Evolutionary conservation across 2,888 invertebrate species (phyloP).

Genomic region (Andricus curvator): DNA sequence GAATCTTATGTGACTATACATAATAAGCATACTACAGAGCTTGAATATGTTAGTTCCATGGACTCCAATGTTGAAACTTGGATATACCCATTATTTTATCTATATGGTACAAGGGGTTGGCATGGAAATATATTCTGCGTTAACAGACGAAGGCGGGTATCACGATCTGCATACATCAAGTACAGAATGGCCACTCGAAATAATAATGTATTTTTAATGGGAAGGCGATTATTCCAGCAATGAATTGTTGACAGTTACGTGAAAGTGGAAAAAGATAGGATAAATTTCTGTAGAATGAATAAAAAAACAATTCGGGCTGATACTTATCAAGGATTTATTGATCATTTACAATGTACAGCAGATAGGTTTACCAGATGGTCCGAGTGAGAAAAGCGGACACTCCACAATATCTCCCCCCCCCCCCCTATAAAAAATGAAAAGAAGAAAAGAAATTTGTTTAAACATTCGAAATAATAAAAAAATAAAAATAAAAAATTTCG

Average conservation of each 20-base stretch:
- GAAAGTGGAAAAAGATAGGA: conserved; percentile 50
- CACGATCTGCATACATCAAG: conserved; percentile 19
- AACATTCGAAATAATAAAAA: too few relatives aligned
- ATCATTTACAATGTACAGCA: conserved; percentile 45
- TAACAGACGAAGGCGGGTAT: background rate
- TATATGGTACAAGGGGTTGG: conserved; percentile 47
- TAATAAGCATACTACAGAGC: conserved; percentile 48
- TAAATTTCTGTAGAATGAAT: conserved; percentile 44
- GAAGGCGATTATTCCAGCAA: conserved; percentile 45
- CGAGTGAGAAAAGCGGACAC: too few relatives aligned
- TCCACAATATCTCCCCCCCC: too few relatives aligned
- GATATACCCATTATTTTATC: too few relatives aligned
- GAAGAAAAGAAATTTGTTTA: too few relatives aligned
- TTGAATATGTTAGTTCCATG: conserved; percentile 32
- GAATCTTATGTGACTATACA: conserved; percentile 55
- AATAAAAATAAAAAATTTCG: too few relatives aligned
- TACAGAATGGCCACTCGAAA: conserved; percentile 31
- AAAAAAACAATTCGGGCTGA: conserved; percentile 48
- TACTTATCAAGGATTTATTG: conserved; percentile 48
- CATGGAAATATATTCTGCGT: background rate
- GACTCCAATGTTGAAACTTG: too few relatives aligned
- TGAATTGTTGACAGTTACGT: conserved; percentile 46
- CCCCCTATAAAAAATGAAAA: too few relatives aligned
- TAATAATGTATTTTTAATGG: conserved; percentile 38
- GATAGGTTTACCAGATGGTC: too few relatives aligned